Evolutionary conservation across 2,797 vertebrate genomes (phyloP).

Genomic region (Sarcophilus harrisii): DNA sequence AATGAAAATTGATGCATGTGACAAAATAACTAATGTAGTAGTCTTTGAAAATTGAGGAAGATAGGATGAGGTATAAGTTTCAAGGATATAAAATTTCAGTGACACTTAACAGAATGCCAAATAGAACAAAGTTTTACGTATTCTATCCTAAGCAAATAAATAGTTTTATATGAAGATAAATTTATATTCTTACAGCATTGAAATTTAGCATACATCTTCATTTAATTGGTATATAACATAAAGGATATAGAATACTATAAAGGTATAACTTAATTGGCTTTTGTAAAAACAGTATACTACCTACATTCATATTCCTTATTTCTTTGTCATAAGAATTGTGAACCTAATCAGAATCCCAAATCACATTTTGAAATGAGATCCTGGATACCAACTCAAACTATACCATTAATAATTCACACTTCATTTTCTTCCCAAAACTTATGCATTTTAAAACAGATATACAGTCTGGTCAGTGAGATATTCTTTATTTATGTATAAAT

Average conservation of each 20-base stretch:
- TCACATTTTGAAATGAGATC: neutral
- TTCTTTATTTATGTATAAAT: neutral
- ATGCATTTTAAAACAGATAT: conserved; percentile 4
- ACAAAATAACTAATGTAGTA: neutral
- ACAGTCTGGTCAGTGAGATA: neutral
- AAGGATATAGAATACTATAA: neutral
- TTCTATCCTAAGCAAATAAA: neutral
- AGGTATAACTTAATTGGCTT: neutral
- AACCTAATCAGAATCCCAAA: neutral
- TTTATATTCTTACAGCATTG: neutral
- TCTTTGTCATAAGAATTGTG: neutral
- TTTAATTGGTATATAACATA: neutral
- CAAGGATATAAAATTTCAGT: neutral
- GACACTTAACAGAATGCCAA: neutral
- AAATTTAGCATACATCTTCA: neutral
- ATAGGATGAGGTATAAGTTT: neutral
- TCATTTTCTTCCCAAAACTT: conserved; percentile 1
- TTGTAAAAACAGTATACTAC: neutral
- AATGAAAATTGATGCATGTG: neutral
- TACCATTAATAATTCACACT: conserved; percentile 1
- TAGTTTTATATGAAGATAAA: neutral
- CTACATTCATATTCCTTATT: neutral
- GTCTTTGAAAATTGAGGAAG: neutral
- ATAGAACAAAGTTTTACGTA: neutral
- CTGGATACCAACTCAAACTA: neutral